Percentiles rank a stretch among this genome's conserved stretches.
These are phyloP conservation scores for Melanerpes formicivorus DNA, from an alignment of 2,113 vertebrate species.

Conservation along the genomic window DNA sequence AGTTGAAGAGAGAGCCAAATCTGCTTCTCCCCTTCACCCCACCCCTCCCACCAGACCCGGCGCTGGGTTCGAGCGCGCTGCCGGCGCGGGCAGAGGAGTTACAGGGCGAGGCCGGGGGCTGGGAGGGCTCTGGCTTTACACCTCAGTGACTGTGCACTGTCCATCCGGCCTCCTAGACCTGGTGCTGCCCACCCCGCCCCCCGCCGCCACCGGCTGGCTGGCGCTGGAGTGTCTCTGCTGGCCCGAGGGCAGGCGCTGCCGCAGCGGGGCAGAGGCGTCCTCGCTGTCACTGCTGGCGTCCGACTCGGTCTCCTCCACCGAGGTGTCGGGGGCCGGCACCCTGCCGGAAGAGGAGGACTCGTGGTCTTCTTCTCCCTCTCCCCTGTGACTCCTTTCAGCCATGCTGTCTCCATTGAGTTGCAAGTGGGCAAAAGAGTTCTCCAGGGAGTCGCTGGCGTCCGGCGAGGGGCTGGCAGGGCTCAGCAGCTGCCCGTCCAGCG, in stretches of 20 bases:
- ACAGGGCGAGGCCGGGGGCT: conserved; percentile 58
- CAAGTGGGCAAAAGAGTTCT: conserved; percentile 89
- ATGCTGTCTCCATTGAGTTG: conserved; percentile 83
- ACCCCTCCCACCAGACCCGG: conserved; percentile 64
- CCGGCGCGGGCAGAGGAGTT: conserved; percentile 75
- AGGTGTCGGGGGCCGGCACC: conserved; percentile 82
- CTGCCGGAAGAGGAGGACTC: conserved; percentile 81
- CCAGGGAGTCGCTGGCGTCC: conserved; percentile 78
- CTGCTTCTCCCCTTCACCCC: conserved; percentile 57
- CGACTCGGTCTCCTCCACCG: conserved; percentile 84
- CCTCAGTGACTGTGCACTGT: conserved; percentile 94
- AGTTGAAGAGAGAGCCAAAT: conserved; percentile 61
- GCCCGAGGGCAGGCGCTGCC: conserved; percentile 53
- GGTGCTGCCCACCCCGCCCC: conserved; percentile 70
- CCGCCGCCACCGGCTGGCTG: conserved; percentile 74
- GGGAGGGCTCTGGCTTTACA: conserved; percentile 79
- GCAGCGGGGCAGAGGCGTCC: conserved; percentile 65
- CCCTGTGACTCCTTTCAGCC: conserved; percentile 84
- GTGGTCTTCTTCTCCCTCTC: conserved; percentile 85
- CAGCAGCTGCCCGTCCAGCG: conserved; percentile 83
- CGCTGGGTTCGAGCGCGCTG: conserved; percentile 73
- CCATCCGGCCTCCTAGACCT: conserved; percentile 92
- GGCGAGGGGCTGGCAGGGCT: conserved; percentile 74
- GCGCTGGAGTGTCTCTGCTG: conserved; percentile 82
- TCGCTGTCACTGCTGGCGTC: conserved; percentile 85